phyloP scores from a whole-genome alignment of 2,797 vertebrate species.

The Trachops cirrhosus region DNA sequence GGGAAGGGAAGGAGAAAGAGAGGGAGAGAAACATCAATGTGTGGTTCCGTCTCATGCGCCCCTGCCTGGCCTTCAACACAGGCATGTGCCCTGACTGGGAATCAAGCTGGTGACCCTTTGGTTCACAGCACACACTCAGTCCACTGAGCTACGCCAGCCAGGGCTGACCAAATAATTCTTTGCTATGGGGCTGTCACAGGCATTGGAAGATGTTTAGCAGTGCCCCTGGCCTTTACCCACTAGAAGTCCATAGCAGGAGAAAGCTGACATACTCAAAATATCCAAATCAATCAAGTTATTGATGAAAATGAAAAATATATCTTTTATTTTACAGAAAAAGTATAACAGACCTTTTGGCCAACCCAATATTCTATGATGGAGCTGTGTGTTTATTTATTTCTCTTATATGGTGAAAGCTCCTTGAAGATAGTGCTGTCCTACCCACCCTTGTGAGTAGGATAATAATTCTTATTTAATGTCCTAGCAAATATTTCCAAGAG shows the following conservation, averaged over 20 bases:
- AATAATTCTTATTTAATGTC: constrained; percentile 26
- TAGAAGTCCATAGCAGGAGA: not conserved
- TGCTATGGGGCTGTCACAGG: not conserved
- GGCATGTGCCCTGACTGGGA: too few relatives aligned
- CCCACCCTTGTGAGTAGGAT: not conserved
- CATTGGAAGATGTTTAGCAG: not conserved
- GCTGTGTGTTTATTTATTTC: not conserved
- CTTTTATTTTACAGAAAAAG: not conserved
- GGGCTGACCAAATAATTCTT: not conserved
- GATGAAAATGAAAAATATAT: not conserved
- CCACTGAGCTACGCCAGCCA: too few relatives aligned
- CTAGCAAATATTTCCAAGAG: not conserved
- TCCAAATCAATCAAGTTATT: not conserved
- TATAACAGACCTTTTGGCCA: not conserved
- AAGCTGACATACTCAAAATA: not conserved
- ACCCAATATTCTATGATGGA: not conserved
- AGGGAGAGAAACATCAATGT: too few relatives aligned
- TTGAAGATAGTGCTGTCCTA: not conserved
- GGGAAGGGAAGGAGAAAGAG: too few relatives aligned
- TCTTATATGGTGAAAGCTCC: not conserved
- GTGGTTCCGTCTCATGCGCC: too few relatives aligned
- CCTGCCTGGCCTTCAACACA: too few relatives aligned
- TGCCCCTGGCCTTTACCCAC: not conserved
- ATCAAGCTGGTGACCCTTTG: too few relatives aligned
- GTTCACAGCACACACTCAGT: too few relatives aligned